Evolutionary conservation across 2,888 invertebrate species (phyloP), one percentile per base, ranked within the genome.

Genomic region (Trisateles emortualis): DNA sequence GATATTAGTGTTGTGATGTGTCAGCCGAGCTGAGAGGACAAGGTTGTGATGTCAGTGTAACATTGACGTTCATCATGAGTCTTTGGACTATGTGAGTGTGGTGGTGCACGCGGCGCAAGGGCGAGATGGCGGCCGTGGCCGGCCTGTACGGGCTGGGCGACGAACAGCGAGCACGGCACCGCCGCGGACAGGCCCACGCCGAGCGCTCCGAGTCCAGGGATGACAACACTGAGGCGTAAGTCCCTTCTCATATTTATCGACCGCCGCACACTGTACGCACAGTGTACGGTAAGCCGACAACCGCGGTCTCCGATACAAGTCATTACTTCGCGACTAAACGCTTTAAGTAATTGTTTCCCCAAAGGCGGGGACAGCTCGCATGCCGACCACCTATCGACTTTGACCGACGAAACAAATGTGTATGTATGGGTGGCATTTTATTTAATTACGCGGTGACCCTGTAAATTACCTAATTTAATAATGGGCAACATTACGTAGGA

Each of bases 71-170:
- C 61, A 53, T 32, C 47, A 89, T 57, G 72, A 50, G 60, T 51
- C 38, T 9, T 14, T 56, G 48, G 76, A 72, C 62, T 62, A 68
- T 68, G 77, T 72, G 71, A 76, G 68, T 70, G 61, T 60, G 78
- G 65, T 69, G 86, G 80, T 74, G 77, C 60, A 67, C 59, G 26
- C 22, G 47, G 64, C 56, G 70, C 56, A 33, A 35, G 45, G 67
- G 72, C 78, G 84, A 64, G 51, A 96, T 96, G 96, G 96, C 96
- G 80, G 96, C 96, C 69, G 96, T 96, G 83, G 96, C 96, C 76
- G 96, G 96, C 81, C 94, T 96, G 55, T 96, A 96, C 84, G 96
- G 96, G 76, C 94, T 96, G 81, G 96, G 96, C 80, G 96, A 96
- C 87, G 96, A 96, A 83, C 93, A 94, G 80, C 94, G 96, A 42